Evolutionary conservation across 2,888 invertebrate species (phyloP).

Genomic region (Leucoma salicis): DNA sequence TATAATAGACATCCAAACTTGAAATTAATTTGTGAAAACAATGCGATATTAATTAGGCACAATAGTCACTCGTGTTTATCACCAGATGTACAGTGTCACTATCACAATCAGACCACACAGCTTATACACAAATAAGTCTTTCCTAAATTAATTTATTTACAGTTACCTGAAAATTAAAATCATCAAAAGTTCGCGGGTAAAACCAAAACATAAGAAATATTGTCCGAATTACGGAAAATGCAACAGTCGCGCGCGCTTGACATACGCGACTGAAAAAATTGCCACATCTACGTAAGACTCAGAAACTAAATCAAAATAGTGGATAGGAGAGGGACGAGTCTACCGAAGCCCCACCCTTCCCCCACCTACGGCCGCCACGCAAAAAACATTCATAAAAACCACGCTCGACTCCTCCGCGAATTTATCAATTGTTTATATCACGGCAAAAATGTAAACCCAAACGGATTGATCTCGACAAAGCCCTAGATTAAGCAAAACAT

Average conservation of each 20-base stretch:
- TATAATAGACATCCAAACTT: slow-evolving; percentile 71
- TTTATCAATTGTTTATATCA: slow-evolving; percentile 76
- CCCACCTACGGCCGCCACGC: slow-evolving; percentile 66
- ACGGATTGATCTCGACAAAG: slow-evolving; percentile 58
- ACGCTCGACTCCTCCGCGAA: slow-evolving; percentile 72
- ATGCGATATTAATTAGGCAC: slow-evolving; percentile 39
- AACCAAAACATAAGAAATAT: slow-evolving; percentile 39
- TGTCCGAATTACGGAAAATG: slow-evolving; percentile 54
- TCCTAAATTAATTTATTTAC: slow-evolving; percentile 45
- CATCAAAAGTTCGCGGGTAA: slow-evolving; percentile 36
- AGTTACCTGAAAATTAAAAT: slow-evolving; percentile 49
- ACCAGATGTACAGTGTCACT: slow-evolving; percentile 40
- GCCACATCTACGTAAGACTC: slow-evolving; percentile 79
- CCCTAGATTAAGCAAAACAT: slow-evolving; percentile 63
- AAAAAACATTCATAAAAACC: slow-evolving; percentile 81
- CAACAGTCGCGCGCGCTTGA: slow-evolving; percentile 70
- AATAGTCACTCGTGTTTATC: slow-evolving; percentile 37
- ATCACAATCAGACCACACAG: slow-evolving; percentile 41
- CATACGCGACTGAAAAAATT: slow-evolving; percentile 81
- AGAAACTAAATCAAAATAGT: slow-evolving; percentile 82
- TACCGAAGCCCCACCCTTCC: slow-evolving; percentile 75
- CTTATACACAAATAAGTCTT: slow-evolving; percentile 43
- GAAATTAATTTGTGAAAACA: slow-evolving; percentile 42
- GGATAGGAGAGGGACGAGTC: slow-evolving; percentile 80
- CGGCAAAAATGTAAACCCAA: slow-evolving; percentile 65